phyloP scores from a whole-genome alignment of 2,113 vertebrate species.

The Podarcis cretensis region DNA sequence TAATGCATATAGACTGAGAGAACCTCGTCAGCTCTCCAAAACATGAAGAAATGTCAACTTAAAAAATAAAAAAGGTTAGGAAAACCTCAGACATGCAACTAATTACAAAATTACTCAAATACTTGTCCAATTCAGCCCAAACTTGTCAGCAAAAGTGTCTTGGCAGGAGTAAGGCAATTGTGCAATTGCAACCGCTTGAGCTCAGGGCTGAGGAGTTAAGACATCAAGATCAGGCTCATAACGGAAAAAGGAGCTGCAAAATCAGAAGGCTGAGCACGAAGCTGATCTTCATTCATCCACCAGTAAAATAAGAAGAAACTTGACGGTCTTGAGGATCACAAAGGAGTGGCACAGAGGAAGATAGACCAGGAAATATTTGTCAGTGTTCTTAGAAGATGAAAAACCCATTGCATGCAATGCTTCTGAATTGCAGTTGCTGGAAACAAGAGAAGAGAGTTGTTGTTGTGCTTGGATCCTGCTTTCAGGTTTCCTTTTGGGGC shows the following conservation, averaged over 20 bases:
- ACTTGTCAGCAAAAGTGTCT: not conserved
- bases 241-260: not conserved
- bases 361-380: no score
- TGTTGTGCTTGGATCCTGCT: no score
- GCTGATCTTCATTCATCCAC: not conserved
- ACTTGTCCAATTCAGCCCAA: not conserved
- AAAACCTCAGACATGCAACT: constrained; percentile 22
- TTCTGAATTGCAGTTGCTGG: no score
- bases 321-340: no score
- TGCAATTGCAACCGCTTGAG: not conserved
- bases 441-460: no score
- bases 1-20: not conserved
- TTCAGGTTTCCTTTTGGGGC: no score
- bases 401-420: not conserved
- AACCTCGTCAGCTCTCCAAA: not conserved
- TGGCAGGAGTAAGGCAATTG: constrained; percentile 11
- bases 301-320: not conserved
- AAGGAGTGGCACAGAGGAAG: no score
- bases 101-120: not conserved
- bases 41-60: not conserved
- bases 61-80: constrained; percentile 2
- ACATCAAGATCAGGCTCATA: not conserved
- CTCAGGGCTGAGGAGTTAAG: not conserved
- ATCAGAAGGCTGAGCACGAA: not conserved
- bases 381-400: no score